Base-by-base conservation (phyloP, 1,140 invertebrate genomes). In the Drosophila ficusphila region DNA sequence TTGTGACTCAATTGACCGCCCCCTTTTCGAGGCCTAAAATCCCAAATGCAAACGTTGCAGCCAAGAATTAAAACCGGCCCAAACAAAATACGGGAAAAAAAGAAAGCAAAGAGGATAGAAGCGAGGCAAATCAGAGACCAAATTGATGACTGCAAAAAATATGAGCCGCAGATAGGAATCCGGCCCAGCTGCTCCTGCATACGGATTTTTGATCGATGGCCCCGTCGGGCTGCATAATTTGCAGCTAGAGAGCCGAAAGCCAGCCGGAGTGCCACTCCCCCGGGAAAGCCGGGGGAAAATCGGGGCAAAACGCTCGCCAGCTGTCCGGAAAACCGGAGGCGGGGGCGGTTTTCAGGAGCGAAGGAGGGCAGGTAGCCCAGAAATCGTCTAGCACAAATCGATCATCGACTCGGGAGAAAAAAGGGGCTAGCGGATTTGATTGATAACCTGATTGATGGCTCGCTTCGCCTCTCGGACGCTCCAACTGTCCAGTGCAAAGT, bases 1-100 rank as follows among this genome's bases (percentile, higher is more conserved):
- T 79, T 14, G 25, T 25, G 29, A 21, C 48, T 58, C 54, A 58
- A 54, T 54, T 58, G 48, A 54, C n/a, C 21, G 27, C 47, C 31
- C 48, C 48, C 29, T 36, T 34, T 9, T 11, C 62, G 68, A 64
- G 56, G 60, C 60, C 60, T 47, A 64, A 58, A 44, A 61, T 64
- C 72, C 75, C 68, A 85, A 85, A 79, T 81, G 81, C 81, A 86
- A 83, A 75, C 79, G 79, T 68, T 65, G 79, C 78, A 81, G 53
- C 64, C 62, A 83, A 79, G 70, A 83, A 83, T 85, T 82, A 58
- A 82, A 76, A 82, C 51, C 33, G 21, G 14, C 41, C 25, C 31
- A 38, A 42, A 49, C 47, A 49, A 46, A 56, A 29, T 19, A 39
- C 23, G 8, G 18, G 36, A 39, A 31, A 19, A 36, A 12, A 54